Evolutionary conservation across 2,797 vertebrate genomes (phyloP), one percentile per base, ranked within the genome.

Genomic region (Sciurus carolinensis): DNA sequence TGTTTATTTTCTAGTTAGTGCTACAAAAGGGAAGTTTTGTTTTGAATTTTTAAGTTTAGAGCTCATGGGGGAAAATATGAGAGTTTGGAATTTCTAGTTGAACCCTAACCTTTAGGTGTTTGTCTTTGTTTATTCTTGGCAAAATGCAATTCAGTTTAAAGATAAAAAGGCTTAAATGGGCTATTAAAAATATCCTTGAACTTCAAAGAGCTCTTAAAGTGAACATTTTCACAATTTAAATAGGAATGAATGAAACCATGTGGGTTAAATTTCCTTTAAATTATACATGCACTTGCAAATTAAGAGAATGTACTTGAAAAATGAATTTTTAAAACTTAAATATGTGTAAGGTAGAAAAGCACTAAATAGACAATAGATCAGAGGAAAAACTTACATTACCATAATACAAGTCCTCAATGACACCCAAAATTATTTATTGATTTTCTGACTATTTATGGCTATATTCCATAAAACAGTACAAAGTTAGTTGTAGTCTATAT

Each of bases 51-150:
- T 64, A 87, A 81, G 39, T 89, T 91, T 59, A 83, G 80, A 90
- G 92, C 44, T 89, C 18, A 59, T 75, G 26, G 39, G 7, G 33
- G 7, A 33, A 95, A 95, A 92, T 89, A 66, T 5, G 36, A 90
- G 57, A n/a, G 28, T 75, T 80, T 79, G 57, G n/a, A 90, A 93
- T 90, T 95, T 83, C 73, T 77, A 88, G 62, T 42, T 73, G 94
- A 97, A 97, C 77, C 33, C 33, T 92, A 80, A 96, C 84, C 86
- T 93, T 93, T 93, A 96, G 14, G 87, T 85, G n/a, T 97, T 93
- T 66, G 36, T 87, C 88, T 86, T 95, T 96, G 77, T 96, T 97
- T 95, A 93, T 96, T 97, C 33, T 93, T 97, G 80, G 71, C 87
- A 94, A 96, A 97, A 96, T 93, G 1, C 14, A 89, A 96, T 64